Conservation (phyloP, 2,797 vertebrate genomes). For the Astyanax mexicanus region DNA sequence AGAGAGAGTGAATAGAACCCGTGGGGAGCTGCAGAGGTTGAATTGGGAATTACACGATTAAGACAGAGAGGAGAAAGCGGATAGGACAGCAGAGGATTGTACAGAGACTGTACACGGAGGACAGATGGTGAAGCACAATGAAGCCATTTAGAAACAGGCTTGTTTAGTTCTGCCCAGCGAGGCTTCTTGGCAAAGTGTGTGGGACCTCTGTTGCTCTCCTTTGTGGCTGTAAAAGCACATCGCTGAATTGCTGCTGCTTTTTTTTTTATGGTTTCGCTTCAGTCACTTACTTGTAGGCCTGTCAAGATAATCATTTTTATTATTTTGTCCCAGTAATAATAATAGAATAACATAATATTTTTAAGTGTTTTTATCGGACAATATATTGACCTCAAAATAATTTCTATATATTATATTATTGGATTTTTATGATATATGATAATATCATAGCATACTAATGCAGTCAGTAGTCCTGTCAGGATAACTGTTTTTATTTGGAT, state of each 20-base stretch:
- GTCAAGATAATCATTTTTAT: too few relatives aligned
- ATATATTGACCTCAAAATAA: too few relatives aligned
- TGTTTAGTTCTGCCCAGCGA: not conserved
- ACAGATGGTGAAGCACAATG: conserved; percentile 33
- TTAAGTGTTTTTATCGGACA: too few relatives aligned
- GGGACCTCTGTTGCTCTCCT: not conserved
- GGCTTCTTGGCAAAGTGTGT: conserved; percentile 6
- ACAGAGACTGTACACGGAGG: conserved; percentile 15
- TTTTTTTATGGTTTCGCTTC: not conserved
- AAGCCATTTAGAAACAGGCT: conserved; percentile 9
- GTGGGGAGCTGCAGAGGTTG: not conserved
- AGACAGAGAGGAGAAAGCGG: not conserved
- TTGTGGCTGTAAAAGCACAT: not conserved
- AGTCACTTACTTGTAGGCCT: not conserved
- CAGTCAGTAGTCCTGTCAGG: too few relatives aligned
- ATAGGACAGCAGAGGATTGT: not conserved
- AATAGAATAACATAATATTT: too few relatives aligned
- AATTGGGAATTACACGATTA: not conserved
- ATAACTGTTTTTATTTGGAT: too few relatives aligned
- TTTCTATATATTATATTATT: too few relatives aligned
- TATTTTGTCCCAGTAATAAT: too few relatives aligned
- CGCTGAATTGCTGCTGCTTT: not conserved
- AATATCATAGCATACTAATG: too few relatives aligned
- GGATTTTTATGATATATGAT: too few relatives aligned
- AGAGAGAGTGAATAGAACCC: not conserved